A percentile compares a stretch with the other conserved stretches of the same genome.
Evolutionary conservation across 2,113 vertebrate genomes (phyloP).

Genomic region (Chaetura pelagica): DNA sequence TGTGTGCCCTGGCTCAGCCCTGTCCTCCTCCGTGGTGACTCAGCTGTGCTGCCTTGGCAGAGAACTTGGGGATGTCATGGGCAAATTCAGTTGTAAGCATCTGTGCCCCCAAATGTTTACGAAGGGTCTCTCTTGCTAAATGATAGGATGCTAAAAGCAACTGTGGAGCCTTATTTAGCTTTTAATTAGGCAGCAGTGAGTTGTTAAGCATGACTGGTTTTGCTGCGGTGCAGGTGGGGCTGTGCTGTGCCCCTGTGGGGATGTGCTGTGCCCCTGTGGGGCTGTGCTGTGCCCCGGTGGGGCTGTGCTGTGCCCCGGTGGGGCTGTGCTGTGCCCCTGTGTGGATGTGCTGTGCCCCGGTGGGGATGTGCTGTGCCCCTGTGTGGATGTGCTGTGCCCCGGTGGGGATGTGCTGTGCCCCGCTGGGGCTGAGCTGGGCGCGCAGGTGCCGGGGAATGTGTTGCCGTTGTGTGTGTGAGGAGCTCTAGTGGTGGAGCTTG

Average conservation of each 20-base stretch:
- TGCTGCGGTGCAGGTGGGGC: not conserved
- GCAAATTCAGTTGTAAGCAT: not conserved
- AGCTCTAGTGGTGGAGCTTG: not conserved
- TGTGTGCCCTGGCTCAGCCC: not conserved
- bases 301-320: not conserved
- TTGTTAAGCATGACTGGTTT: not conserved
- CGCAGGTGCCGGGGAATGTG: accelerated
- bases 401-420: no score
- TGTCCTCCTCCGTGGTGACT: not conserved
- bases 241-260: no score
- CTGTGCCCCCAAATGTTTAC: not conserved
- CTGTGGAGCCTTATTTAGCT: not conserved
- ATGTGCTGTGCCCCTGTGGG: no score
- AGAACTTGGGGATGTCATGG: accelerated
- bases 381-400: no score
- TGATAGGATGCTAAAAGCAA: not conserved
- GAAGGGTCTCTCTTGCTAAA: not conserved
- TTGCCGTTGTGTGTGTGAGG: accelerated
- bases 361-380: accelerated
- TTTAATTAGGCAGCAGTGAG: not conserved
- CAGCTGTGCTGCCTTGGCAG: not conserved
- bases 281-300: accelerated
- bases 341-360: not conserved
- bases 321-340: accelerated
- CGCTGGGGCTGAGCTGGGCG: no score